Evolutionary conservation across 2,888 invertebrate genomes (phyloP), one percentile per base, ranked within the genome.

Genomic region (Ligdia adustata): DNA sequence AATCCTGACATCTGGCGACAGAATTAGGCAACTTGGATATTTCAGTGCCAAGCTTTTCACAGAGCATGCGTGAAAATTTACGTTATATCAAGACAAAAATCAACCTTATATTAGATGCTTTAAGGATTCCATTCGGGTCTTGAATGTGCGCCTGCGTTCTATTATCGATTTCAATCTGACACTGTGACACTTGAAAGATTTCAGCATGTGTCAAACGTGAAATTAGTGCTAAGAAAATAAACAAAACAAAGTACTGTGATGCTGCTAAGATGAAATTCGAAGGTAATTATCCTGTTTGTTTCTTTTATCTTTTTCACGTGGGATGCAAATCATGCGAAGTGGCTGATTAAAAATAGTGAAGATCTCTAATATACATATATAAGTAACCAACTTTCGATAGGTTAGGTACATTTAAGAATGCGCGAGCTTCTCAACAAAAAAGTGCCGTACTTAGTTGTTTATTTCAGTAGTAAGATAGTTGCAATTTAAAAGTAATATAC

Each of bases 121-220:
- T 71, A 75, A 61, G 44, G 55, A 43, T 5, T 1, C 48, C 46
- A 57, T 61, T 70, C 0, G 29, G 1, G n/a, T 52, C 55, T 3
- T 13, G 1, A 2, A 2, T 53, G 55, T 53, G 75, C 88, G 86
- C 88, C 26, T 85, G 88, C 88, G 88, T 77, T 59, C 57, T 77
- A 57, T 61, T 66, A 87, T 86, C 70, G 87, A 88, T 87, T 84
- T 77, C 64, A 43, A 69, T 54, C 55, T 75, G 75, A 72, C 77
- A 74, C 57, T 60, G 55, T 79, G 79, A 78, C 77, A 63, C 35
- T 51, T 55, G 53, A 45, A 62, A 46, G 49, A 54, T 59, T 51
- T 5, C 12, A 41, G 11, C 26, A 28, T 42, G 38, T 48, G 42
- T 43, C 38, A 42, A 48, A 24, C 9, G 48, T 60, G 43, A 50